Evolutionary conservation across 2,113 vertebrate species (phyloP), one percentile per base, ranked within the genome.

Genomic region (Gasterosteus nipponicus): DNA sequence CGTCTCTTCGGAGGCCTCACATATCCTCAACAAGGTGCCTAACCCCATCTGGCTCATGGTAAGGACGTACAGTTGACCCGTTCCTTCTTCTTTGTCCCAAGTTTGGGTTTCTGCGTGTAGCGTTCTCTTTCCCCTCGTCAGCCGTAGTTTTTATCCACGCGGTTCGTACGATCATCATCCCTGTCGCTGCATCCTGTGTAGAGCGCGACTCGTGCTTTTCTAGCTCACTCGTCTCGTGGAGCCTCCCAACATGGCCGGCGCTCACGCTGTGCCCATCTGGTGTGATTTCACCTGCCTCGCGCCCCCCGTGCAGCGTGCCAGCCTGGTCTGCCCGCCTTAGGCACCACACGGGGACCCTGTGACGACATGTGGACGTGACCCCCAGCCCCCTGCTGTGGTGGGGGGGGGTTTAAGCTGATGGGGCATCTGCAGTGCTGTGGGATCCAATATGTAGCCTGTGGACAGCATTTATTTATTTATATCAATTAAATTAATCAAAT

Each of bases 41-140:
- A 95, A 93, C 82, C 98, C 97, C 1, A 86, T 95, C 91, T 98
- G 97, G 97, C 93, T 98, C 74, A 95, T 99, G 97, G 97, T 99
- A 92, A 96, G 92, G 6, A 75, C 10, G 65, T 10, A 19, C 3
- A 33, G 7, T 53, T 5, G 1, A 1, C 16, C 1, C 1, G 59
- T 16, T n/a, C 31, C 47, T 39, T 31, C n/a, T 19, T 29, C 14
- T 63, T 18, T 51, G 42, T 5, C 1, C n/a, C 6, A 1, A 35
- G 22, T 26, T 26, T 26, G 22, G 22, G 22, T 26, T 26, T 26
- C 22, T 26, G 22, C 22, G 22, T 26, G 22, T 26, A 26, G 22
- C 22, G 1, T 26, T 26, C 22, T 26, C 22, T 26, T 26, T 26
- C 22, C 22, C 22, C 22, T 26, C 22, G 22, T 26, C 22, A 26